Evolutionary conservation across 2,888 invertebrate species (phyloP), one percentile per base, ranked within the genome.

Genomic region (Ophion ellenae): DNA sequence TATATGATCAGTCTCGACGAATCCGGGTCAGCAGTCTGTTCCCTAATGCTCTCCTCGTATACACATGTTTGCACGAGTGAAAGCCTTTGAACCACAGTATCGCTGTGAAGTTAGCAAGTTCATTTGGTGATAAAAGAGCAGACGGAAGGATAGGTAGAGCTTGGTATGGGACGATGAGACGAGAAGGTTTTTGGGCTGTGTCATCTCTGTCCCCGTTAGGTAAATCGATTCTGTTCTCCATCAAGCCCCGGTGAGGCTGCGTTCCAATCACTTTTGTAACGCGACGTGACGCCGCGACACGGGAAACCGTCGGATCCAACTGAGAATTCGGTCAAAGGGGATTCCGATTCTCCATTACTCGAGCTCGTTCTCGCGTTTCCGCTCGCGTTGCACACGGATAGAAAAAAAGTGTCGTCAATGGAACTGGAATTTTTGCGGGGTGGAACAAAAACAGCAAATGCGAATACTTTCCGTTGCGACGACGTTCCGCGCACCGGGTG

Each of bases 211-310:
- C 47, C 81, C 78, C 83, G 74, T 67, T 81, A 32, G 78, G 63
- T 79, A 86, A 86, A 84, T 86, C 86, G 70, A 86, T 81, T 75
- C 77, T 28, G 66, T 77, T 59, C 81, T 69, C 40, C 40, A n/a
- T 20, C 67, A 40, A 36, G 7, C 57, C 64, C 71, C 45, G 53
- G 20, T 11, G 32, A 64, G 71, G 47, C 40, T 78, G 76, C 64
- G 28, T 84, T 84, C 81, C 86, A 86, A 84, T 86, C 81, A 81
- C 83, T 86, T 86, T 86, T 81, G 84, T 71, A 81, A 81, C 69
- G 74, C 81, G 75, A 81, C 81, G 64, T 78, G 53, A 84, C 81
- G 45, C 36, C 63, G 53, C 59, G 53, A 53, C 45, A 81, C 77
- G 53, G 77, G 66, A 70, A 84, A 40, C 28, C 77, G 84, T 81